Evolutionary conservation across 2,113 vertebrate species (phyloP).

Genomic region (Campylorhamphus procurvoides): DNA sequence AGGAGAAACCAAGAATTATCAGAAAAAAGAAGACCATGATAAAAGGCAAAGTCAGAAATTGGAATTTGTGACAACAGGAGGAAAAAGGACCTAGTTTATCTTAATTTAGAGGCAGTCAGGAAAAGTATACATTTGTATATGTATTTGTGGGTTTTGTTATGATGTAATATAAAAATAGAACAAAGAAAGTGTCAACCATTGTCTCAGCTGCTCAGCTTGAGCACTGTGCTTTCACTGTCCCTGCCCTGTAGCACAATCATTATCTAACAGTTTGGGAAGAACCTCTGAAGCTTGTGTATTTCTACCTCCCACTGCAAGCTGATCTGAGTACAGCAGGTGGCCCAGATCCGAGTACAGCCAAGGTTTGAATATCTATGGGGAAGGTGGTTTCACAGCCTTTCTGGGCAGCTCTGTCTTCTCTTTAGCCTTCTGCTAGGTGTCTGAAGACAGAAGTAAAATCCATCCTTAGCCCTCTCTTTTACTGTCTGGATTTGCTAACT

Average conservation of each 20-base stretch:
- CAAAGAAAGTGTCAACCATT: not conserved
- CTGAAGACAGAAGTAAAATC: not conserved
- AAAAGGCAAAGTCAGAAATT: not conserved
- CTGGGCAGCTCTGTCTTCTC: not conserved
- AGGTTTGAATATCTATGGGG: not conserved
- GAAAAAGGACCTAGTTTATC: not conserved
- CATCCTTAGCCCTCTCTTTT: not conserved
- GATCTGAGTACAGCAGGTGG: accelerated
- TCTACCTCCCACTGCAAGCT: not conserved
- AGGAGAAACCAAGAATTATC: not conserved
- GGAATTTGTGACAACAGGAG: not conserved
- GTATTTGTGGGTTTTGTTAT: not conserved
- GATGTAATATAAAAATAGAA: not conserved
- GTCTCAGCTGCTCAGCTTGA: not conserved
- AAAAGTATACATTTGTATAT: not conserved
- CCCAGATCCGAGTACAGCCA: accelerated
- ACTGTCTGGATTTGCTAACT: not conserved
- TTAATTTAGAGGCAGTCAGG: not conserved
- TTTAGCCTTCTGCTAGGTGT: not conserved
- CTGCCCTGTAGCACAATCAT: not conserved
- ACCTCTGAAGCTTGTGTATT: not conserved
- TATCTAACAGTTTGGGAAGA: not conserved
- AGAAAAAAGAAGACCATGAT: not conserved
- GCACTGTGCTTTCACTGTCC: not conserved
- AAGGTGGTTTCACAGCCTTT: not conserved